Evolutionary conservation across 2,888 invertebrate species (phyloP).

Genomic region (Diarsia dahlii): DNA sequence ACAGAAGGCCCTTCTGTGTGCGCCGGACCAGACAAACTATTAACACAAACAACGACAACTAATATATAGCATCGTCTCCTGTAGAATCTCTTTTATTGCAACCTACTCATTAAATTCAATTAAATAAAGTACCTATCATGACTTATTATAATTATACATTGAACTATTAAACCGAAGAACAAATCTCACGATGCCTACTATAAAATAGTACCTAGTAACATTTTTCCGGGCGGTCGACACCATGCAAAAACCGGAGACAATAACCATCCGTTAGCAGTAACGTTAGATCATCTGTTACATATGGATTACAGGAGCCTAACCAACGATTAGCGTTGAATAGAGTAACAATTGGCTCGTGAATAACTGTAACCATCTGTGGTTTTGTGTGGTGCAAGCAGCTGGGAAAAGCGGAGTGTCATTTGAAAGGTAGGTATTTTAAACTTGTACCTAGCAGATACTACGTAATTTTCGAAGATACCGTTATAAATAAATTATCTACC

Average conservation of each 20-base stretch:
- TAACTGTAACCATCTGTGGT: conserved; percentile 57
- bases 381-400: conserved; percentile 19
- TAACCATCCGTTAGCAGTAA: conserved; percentile 63
- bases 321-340: conserved; percentile 64
- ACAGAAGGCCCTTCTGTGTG: too few species aligned
- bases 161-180: background rate
- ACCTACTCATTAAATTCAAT: background rate
- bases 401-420: background rate
- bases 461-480: too few species aligned
- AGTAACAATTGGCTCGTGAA: conserved; percentile 58
- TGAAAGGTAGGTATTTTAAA: background rate
- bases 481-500: too few species aligned
- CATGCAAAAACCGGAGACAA: conserved; percentile 55
- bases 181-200: background rate
- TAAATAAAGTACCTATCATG: background rate
- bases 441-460: background rate
- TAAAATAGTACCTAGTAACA: background rate
- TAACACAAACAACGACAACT: too few species aligned
- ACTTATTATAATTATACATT: background rate
- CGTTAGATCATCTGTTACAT: conserved; percentile 68
- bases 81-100: background rate
- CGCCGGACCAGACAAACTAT: too few species aligned
- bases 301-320: conserved; percentile 67
- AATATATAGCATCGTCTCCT: background rate
- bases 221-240: conserved; percentile 47